Conservation (phyloP, 2,888 invertebrate species). For the Chrysomela aeneicollis region DNA sequence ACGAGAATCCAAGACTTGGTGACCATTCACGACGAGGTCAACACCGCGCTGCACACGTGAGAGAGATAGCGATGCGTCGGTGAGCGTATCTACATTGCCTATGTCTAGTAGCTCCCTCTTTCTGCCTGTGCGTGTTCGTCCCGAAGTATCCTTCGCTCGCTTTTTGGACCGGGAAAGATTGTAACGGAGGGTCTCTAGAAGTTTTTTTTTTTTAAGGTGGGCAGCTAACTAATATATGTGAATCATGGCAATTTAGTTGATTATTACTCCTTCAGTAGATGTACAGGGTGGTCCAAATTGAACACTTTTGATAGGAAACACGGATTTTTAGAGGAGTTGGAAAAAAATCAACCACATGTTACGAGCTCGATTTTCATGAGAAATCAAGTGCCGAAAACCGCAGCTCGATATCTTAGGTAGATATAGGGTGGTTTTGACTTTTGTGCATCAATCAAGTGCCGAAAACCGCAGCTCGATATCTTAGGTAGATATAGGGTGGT, state of each 20-base stretch:
- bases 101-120: conserved; percentile 43
- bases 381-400: no score
- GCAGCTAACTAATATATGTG: not conserved
- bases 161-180: conserved; percentile 9
- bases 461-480: no score
- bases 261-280: no score
- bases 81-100: conserved; percentile 46
- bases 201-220: not conserved
- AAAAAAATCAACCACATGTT: no score
- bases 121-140: not conserved
- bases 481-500: no score
- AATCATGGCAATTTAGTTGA: not conserved
- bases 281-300: no score
- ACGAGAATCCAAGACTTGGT: conserved; percentile 81
- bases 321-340: no score
- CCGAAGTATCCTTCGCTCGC: conserved; percentile 18
- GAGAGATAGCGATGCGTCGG: conserved; percentile 40
- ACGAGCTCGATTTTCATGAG: no score
- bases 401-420: no score
- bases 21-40: conserved; percentile 84
- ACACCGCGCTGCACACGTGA: conserved; percentile 78
- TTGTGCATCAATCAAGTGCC: no score
- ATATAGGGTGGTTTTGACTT: no score
- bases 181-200: not conserved
- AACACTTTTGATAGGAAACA: no score